These are phyloP conservation scores for Phaethornis superciliosus DNA, from an alignment of 2,113 vertebrate species.

Conservation along the genomic window DNA sequence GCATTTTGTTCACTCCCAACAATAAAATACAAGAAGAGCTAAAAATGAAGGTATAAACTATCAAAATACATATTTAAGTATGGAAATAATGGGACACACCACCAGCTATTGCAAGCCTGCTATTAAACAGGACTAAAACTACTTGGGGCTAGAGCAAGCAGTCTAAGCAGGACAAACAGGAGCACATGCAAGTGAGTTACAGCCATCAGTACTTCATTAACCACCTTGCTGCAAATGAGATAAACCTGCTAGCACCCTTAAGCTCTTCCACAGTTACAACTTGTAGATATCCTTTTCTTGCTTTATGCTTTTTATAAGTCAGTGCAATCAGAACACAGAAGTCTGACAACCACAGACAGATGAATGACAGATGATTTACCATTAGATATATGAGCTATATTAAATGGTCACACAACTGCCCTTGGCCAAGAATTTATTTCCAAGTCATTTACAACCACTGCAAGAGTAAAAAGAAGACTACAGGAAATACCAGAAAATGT, in stretches of 20 bases:
- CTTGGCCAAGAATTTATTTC: neutral
- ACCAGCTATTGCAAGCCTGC: neutral
- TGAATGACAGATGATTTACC: neutral
- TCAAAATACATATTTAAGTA: neutral
- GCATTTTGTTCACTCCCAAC: constrained; percentile 76
- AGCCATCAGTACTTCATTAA: neutral
- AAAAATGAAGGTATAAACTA: neutral
- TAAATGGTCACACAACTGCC: neutral
- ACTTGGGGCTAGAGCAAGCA: neutral
- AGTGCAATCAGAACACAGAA: neutral
- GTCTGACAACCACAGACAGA: neutral
- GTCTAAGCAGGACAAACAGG: neutral
- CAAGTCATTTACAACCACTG: neutral
- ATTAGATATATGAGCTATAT: neutral
- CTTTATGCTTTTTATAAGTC: neutral
- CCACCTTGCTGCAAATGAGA: neutral
- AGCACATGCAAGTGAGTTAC: neutral
- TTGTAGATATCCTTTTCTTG: neutral
- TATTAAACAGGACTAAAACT: neutral
- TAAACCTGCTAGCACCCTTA: neutral
- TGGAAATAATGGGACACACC: neutral
- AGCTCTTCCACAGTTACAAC: neutral
- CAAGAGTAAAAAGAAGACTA: neutral
- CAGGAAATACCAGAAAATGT: neutral
- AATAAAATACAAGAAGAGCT: constrained; percentile 90